phyloP scores from a whole-genome alignment of 2,113 vertebrate species.

The Chloroceryle aenea region DNA sequence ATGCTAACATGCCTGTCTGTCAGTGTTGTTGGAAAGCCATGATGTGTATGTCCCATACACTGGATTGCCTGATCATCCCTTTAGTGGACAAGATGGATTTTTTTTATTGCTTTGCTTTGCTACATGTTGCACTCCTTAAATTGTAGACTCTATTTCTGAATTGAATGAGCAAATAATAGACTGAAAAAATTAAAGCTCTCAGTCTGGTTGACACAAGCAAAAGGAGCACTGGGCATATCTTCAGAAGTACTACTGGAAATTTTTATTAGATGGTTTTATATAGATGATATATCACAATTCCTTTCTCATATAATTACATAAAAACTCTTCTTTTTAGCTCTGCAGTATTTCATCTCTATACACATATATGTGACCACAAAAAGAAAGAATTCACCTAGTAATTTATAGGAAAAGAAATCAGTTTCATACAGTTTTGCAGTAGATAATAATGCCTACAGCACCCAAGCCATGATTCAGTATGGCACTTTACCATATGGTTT shows the following conservation, averaged over 20 bases:
- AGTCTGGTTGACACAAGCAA: constrained; percentile 51
- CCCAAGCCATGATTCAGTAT: constrained; percentile 25
- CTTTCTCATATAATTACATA: constrained; percentile 24
- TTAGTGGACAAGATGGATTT: neutral
- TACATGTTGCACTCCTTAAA: constrained; percentile 28
- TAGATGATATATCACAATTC: constrained; percentile 25
- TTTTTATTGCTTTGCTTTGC: constrained; percentile 57
- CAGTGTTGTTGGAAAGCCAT: neutral
- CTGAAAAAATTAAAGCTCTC: constrained; percentile 65
- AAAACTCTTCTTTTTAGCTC: neutral
- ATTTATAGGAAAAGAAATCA: constrained; percentile 18
- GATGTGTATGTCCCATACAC: neutral
- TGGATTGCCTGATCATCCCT: neutral
- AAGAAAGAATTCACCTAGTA: constrained; percentile 7
- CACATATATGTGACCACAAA: neutral
- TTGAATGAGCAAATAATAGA: constrained; percentile 38
- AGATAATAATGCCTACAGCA: neutral
- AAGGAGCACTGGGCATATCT: constrained; percentile 47
- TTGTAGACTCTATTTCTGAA: constrained; percentile 8
- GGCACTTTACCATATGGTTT: constrained; percentile 10
- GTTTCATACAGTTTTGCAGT: neutral
- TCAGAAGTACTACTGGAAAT: constrained; percentile 14
- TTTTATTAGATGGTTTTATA: constrained; percentile 48
- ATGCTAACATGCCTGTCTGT: neutral
- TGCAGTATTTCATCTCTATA: neutral